Percentiles rank a stretch among this genome's conserved stretches.
Evolutionary conservation across 2,888 invertebrate species (phyloP).

Genomic region (Sesamia inferens): DNA sequence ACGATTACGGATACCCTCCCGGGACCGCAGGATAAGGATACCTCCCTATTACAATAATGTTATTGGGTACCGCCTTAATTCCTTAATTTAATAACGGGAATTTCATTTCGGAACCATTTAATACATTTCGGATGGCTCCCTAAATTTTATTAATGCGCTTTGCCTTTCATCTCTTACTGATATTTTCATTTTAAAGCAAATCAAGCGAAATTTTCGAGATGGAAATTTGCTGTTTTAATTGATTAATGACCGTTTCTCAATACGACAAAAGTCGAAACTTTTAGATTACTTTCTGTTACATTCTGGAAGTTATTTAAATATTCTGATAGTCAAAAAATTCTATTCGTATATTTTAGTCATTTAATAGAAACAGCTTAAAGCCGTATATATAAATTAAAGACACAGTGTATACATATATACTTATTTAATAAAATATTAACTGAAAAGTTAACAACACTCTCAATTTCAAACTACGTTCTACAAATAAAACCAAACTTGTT

Average conservation of each 20-base stretch:
- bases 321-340: slow-evolving; percentile 14
- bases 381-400: too few relatives aligned
- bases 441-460: too few relatives aligned
- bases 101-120: slow-evolving; percentile 64
- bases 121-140: slow-evolving; percentile 60
- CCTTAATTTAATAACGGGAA: slow-evolving; percentile 75
- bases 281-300: slow-evolving; percentile 36
- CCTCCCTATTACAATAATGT: slow-evolving; percentile 82
- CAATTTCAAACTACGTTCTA: too few relatives aligned
- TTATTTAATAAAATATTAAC: too few relatives aligned
- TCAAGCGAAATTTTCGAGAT: slow-evolving; percentile 24
- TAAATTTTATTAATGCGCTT: slow-evolving; percentile 62
- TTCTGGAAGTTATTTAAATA: slow-evolving; percentile 22
- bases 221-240: slow-evolving; percentile 51
- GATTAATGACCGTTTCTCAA: slow-evolving; percentile 56
- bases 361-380: too few relatives aligned
- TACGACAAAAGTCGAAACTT: slow-evolving; percentile 40
- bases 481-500: slow-evolving; percentile 2
- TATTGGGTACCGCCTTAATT: slow-evolving; percentile 77
- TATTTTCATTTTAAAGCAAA: slow-evolving; percentile 54
- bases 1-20: slow-evolving; percentile 82
- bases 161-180: slow-evolving; percentile 57
- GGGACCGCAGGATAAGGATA: slow-evolving; percentile 78
- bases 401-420: too few relatives aligned
- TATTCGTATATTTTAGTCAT: too few relatives aligned